These are phyloP conservation scores for Lasioglossum baleicum DNA, from an alignment of 1,140 invertebrate species.

Conservation along the genomic window DNA sequence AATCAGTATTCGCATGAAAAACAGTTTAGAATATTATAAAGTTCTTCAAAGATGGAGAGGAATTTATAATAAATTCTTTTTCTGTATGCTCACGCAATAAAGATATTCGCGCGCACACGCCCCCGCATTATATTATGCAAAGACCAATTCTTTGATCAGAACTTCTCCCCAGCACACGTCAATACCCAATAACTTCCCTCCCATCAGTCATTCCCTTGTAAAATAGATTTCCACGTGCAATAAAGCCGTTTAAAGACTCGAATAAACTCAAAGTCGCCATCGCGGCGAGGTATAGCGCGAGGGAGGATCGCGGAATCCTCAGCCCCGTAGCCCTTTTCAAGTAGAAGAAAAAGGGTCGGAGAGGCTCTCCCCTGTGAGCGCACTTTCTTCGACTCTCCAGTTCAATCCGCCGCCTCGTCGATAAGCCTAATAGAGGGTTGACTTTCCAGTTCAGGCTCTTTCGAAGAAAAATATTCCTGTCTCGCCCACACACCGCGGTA, in stretches of 20 bases:
- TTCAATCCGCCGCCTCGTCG: background rate
- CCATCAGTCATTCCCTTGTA: too few species aligned
- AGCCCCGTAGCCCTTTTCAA: background rate
- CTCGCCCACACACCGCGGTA: background rate
- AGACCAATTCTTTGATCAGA: too few species aligned
- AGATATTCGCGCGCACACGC: too few species aligned
- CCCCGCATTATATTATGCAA: too few species aligned
- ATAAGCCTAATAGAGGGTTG: conserved; percentile 6
- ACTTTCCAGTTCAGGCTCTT: background rate
- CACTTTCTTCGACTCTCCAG: background rate
- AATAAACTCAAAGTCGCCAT: background rate
- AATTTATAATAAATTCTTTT: too few species aligned
- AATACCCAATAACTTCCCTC: too few species aligned
- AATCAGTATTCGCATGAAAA: too few species aligned
- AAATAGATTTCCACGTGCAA: too few species aligned
- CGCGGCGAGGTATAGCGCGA: background rate
- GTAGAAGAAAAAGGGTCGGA: background rate
- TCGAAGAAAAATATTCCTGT: background rate
- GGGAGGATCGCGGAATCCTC: background rate
- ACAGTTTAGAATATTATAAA: too few species aligned
- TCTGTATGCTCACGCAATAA: too few species aligned
- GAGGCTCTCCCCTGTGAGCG: background rate
- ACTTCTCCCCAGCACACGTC: too few species aligned
- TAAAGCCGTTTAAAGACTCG: background rate
- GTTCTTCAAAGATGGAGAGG: too few species aligned